Evolutionary conservation across 2,797 vertebrate genomes (phyloP), one percentile per base, ranked within the genome.

Genomic region (Podargus strigoides): DNA sequence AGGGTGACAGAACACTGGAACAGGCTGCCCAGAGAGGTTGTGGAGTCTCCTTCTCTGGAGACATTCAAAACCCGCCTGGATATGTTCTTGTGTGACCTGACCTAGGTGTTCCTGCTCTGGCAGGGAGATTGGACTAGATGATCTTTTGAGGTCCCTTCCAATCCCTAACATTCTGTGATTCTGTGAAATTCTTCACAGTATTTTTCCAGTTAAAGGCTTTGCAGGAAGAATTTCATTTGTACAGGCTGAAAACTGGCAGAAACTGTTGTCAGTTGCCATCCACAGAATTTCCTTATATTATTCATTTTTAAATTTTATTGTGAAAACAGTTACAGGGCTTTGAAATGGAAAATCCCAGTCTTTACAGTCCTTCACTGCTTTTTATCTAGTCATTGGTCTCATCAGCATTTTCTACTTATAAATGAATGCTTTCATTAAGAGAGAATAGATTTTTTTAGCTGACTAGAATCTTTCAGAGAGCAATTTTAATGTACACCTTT

Each of bases 401-500:
- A 83, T 79, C 0, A 30, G n/a, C 59, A 77, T 85, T 73, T 72
- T 87, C 82, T 92, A 50, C 88, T 94, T 83, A 93, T 67, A 95
- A 76, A 94, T 76, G 96, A 96, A 68, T 75, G 59, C 16, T 92
- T 87, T 89, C 44, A 89, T 96, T 94, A 94, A 92, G 85, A 59
- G 58, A 12, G 74, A 93, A 82, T 82, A 93, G 63, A 79, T 92
- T 95, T 96, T 87, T 91, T 84, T 92, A 92, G 72, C 68, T 95
- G 91, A 94, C 93, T 94, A 77, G 58, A 93, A 94, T 89, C 23
- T 79, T 90, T 77, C 72, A 66, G 64, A n/a, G 49, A 90, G 39
- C 85, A 92, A 95, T 96, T 96, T 97, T 96, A 95, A 95, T 75
- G 91, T 95, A 91, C 46, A 95, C 75, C 60, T 96, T 97, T 93